Conservation (phyloP, 2,797 vertebrate genomes). For the Phrynocephalus guinanensis region DNA sequence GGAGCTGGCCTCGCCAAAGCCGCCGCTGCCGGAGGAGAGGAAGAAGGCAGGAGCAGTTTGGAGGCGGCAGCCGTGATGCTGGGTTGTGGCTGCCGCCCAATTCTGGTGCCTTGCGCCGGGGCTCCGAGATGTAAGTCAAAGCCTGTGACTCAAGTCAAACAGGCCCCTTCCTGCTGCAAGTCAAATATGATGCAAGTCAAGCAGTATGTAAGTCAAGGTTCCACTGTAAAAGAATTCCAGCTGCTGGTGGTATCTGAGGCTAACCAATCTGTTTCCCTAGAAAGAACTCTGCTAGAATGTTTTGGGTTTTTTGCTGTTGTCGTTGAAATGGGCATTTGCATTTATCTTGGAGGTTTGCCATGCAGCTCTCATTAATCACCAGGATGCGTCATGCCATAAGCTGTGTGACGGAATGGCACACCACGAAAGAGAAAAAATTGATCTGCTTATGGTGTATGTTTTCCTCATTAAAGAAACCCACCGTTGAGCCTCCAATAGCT, state of each 20-base stretch:
- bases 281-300: not conserved
- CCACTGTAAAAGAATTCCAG: not conserved
- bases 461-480: not conserved
- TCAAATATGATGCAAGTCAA: too few relatives aligned
- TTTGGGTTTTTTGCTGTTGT: not conserved
- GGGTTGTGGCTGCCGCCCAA: too few relatives aligned
- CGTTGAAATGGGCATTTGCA: not conserved
- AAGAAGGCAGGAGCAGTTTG: too few relatives aligned
- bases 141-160: too few relatives aligned
- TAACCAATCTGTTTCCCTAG: not conserved
- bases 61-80: too few relatives aligned
- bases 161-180: too few relatives aligned
- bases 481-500: not conserved
- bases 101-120: too few relatives aligned
- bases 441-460: constrained; percentile 17
- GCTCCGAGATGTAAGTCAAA: too few relatives aligned
- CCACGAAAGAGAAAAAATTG: not conserved
- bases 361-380: not conserved
- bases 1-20: too few relatives aligned
- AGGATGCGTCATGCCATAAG: constrained; percentile 13
- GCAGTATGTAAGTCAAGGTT: too few relatives aligned
- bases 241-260: not conserved
- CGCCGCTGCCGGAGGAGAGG: too few relatives aligned
- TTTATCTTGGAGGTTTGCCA: constrained; percentile 13
- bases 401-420: not conserved